Conservation (phyloP, 2,888 invertebrate species). For the Microctonus hyperodae region DNA sequence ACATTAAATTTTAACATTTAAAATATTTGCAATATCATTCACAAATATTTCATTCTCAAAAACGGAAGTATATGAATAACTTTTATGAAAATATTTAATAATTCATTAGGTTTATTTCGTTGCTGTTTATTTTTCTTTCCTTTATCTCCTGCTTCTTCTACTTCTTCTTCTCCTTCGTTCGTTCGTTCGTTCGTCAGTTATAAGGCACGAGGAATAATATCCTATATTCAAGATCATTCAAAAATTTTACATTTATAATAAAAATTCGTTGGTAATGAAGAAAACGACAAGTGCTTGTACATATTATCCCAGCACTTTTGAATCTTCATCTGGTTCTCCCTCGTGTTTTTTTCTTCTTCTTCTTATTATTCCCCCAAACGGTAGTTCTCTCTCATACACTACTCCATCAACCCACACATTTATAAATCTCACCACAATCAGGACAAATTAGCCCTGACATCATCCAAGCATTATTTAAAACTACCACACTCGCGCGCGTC, state of each 20-base stretch:
- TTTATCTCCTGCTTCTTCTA: not conserved
- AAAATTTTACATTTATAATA: not conserved
- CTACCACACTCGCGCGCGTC: not conserved
- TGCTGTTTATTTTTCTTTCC: not conserved
- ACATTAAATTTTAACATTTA: no score
- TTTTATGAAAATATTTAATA: not conserved
- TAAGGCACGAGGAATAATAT: not conserved
- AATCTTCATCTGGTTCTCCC: not conserved
- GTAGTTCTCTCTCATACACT: not conserved
- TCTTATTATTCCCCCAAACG: not conserved
- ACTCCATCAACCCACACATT: not conserved
- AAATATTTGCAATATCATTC: no score
- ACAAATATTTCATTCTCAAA: not conserved
- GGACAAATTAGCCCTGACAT: constrained; percentile 12
- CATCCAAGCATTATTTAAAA: not conserved
- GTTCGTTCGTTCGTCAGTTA: not conserved
- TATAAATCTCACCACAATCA: constrained; percentile 1
- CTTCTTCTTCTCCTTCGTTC: not conserved
- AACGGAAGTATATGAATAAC: not conserved
- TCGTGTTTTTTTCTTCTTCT: no score
- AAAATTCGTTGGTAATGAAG: not conserved
- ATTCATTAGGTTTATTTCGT: not conserved
- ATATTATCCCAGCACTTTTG: not conserved
- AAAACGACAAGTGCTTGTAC: not conserved
- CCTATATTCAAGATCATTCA: not conserved